Evolutionary conservation across 1,140 invertebrate genomes (phyloP).

Genomic region (Solenopsis invicta): DNA sequence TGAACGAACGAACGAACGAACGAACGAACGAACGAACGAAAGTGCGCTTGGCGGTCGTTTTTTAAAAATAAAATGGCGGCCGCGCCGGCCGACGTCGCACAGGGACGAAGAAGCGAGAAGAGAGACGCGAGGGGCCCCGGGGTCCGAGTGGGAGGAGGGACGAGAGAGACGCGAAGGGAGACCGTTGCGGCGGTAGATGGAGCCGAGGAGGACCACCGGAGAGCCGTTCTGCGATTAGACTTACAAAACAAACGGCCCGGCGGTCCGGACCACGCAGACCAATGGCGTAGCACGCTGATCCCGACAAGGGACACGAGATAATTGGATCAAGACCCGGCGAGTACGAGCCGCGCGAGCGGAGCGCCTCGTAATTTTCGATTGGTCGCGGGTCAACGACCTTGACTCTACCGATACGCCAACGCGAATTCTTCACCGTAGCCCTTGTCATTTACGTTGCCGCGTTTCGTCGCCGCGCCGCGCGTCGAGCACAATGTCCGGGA

Average conservation of each 20-base stretch:
- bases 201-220: constrained; percentile 81
- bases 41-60: constrained; percentile 77
- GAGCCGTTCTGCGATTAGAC: constrained; percentile 86
- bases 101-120: constrained; percentile 70
- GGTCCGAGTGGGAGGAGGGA: constrained; percentile 39
- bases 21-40: constrained; percentile 69
- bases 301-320: constrained; percentile 86
- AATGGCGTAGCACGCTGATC: constrained; percentile 85
- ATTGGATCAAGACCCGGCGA: constrained; percentile 84
- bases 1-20: constrained; percentile 69
- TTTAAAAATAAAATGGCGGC: constrained; percentile 82
- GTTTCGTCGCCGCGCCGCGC: background rate
- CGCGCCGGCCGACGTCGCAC: constrained; percentile 68
- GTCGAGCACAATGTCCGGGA: background rate
- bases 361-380: constrained; percentile 75
- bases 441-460: constrained; percentile 18
- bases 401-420: constrained; percentile 46
- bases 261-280: constrained; percentile 81
- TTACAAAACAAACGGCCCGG: constrained; percentile 87
- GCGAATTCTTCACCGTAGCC: constrained; percentile 25
- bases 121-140: constrained; percentile 59
- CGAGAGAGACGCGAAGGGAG: constrained; percentile 13
- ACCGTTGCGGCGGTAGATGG: constrained; percentile 54
- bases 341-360: constrained; percentile 61
- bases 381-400: constrained; percentile 73